Conservation (phyloP, 92 coral and sea anemone genomes). For the Porites lobata region DNA sequence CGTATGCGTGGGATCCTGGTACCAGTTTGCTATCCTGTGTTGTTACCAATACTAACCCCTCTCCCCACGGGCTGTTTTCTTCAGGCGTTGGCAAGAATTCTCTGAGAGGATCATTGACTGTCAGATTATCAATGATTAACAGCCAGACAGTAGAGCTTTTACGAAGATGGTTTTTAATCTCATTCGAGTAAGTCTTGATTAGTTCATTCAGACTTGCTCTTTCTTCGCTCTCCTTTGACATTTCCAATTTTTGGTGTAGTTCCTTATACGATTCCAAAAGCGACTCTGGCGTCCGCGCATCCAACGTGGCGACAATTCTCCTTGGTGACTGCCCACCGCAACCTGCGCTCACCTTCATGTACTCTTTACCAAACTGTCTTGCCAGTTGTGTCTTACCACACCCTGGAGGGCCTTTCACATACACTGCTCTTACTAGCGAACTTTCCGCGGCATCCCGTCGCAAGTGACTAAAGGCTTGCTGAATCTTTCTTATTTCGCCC, state of each 20-base stretch:
- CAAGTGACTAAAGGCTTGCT: slow-evolving; percentile 49
- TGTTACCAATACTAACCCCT: slow-evolving; percentile 83
- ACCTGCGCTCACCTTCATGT: slow-evolving; percentile 16
- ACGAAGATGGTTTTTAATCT: slow-evolving; percentile 55
- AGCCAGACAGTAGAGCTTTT: slow-evolving; percentile 70
- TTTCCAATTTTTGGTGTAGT: slow-evolving; percentile 58
- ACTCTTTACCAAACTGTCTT: slow-evolving; percentile 79
- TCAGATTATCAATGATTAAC: slow-evolving; percentile 82
- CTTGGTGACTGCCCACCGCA: slow-evolving; percentile 2
- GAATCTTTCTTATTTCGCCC: slow-evolving; percentile 65
- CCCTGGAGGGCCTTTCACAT: slow-evolving; percentile 94
- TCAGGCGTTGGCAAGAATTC: slow-evolving; percentile 88
- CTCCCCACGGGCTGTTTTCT: slow-evolving; percentile 82
- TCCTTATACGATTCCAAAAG: slow-evolving; percentile 73
- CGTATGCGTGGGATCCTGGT: slow-evolving; percentile 73
- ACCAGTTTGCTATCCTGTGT: slow-evolving; percentile 90
- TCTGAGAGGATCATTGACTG: slow-evolving; percentile 65
- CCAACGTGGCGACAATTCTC: slow-evolving; percentile 81
- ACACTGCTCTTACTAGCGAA: slow-evolving; percentile 74
- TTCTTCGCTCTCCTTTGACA: slow-evolving; percentile 28
- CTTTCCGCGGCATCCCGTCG: slow-evolving; percentile 4
- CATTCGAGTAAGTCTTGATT: slow-evolving; percentile 47
- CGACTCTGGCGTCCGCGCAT: slow-evolving; percentile 77
- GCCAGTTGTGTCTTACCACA: slow-evolving; percentile 93
- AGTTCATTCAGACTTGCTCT: slow-evolving; percentile 23